Percentiles rank a stretch among this genome's conserved stretches.
Evolutionary conservation across 2,888 invertebrate species (phyloP).

Genomic region (Tipula lateralis): DNA sequence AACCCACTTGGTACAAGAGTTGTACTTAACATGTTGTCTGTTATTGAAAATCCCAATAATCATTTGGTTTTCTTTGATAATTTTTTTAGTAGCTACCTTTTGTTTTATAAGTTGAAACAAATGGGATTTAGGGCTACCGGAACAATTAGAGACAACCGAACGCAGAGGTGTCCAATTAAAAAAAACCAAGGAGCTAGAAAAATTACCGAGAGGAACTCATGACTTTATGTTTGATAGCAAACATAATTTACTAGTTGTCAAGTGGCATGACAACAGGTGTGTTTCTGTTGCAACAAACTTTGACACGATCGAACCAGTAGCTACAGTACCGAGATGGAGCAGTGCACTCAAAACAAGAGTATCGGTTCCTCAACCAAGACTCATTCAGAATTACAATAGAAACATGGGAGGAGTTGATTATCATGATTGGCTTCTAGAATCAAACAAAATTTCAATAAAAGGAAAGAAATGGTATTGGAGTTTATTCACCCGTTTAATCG

Average conservation of each 20-base stretch:
- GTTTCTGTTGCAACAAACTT: background rate
- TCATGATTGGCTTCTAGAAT: background rate
- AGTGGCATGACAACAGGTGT: too few species aligned
- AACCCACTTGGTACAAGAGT: background rate
- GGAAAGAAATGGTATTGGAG: background rate
- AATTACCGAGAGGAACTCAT: background rate
- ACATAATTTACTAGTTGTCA: background rate
- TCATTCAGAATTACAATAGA: background rate
- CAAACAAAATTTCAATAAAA: background rate
- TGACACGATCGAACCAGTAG: background rate
- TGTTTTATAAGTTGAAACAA: too few species aligned
- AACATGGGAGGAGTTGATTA: background rate
- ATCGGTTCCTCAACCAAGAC: too few species aligned
- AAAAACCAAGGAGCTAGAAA: background rate
- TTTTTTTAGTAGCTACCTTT: background rate
- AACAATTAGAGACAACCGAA: too few species aligned
- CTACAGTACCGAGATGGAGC: too few species aligned
- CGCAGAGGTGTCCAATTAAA: background rate
- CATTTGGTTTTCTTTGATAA: too few species aligned
- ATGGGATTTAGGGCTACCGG: background rate
- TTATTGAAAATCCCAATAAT: too few species aligned
- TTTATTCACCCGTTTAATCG: too few species aligned
- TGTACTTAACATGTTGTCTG: too few species aligned
- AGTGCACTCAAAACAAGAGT: too few species aligned
- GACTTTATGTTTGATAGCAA: background rate